These are phyloP conservation scores for Epizoanthus ramosus DNA, from an alignment of 92 coral and sea anemone genomes.

Conservation along the genomic window DNA sequence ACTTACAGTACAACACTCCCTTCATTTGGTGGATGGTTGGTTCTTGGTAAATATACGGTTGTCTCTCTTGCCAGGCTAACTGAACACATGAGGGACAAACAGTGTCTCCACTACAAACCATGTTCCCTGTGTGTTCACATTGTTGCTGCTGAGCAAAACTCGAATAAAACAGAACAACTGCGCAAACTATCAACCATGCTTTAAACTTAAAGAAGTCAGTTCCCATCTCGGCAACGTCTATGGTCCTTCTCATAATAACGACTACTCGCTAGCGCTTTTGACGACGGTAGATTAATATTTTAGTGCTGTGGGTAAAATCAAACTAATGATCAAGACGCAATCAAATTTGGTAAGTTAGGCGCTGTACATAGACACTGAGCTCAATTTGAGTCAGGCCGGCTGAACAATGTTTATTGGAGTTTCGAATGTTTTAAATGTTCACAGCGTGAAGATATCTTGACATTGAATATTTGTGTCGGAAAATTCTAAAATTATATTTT, in stretches of 20 bases:
- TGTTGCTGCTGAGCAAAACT: background rate
- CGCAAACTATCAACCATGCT: background rate
- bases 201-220: background rate
- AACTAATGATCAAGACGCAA: no score
- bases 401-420: no score
- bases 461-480: no score
- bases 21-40: background rate
- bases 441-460: no score
- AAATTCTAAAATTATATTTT: no score
- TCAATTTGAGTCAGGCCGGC: no score
- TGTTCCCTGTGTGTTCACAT: background rate
- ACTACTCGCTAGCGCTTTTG: background rate
- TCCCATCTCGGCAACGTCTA: background rate
- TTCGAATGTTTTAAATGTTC: no score
- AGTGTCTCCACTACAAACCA: background rate
- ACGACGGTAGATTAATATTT: background rate
- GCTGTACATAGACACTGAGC: no score
- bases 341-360: no score
- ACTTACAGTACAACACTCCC: background rate
- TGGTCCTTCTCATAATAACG: background rate
- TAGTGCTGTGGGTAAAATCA: no score
- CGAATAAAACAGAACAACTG: background rate
- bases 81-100: conserved; percentile 4
- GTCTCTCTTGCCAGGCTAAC: background rate
- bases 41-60: background rate